Evolutionary conservation across 2,113 vertebrate genomes (phyloP), one percentile per base, ranked within the genome.

Genomic region (Dicaeum eximium): DNA sequence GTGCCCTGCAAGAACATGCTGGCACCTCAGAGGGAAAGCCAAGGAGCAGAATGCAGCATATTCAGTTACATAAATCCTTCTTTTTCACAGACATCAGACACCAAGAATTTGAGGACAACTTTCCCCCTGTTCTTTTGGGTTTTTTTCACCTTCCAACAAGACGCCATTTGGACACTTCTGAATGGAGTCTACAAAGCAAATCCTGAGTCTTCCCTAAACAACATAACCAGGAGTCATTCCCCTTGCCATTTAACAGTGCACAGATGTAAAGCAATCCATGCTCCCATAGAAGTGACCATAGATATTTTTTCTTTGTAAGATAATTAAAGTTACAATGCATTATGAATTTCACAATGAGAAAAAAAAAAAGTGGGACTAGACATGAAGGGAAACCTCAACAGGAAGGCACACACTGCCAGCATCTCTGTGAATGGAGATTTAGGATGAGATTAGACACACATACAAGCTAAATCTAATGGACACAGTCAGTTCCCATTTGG

Each of bases 231-330:
- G 50, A 60, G 54, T 54, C 24, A 67, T 19, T 51, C 18, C 24
- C 17, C 11, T 62, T 51, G 33, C 13, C 37, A 66, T 30, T 54
- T 50, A 37, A 21, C 2, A 72, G 40, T 1, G 0, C 38, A 77
- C 42, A 84, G 24, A 37, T 9, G 13, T 7, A 51, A 77, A 74
- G 33, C 42, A 58, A 78, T 35, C 56, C 44, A 30, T 24, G 21
- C n/a, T 88, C 42, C n/a, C 35, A 50, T 0, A 17, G 33, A 89
- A 47, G 33, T 66, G 60, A 87, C 54, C 16, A 38, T 2, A 16
- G 0, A 1, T 0, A 0, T 13, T 48, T 47, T 58, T 48, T 33
- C 24, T 71, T 60, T 42, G 8, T 23, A 47, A 61, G 35, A 24
- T 15, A 81, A 79, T 58, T 44, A 6, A 71, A 28, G n/a, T 40